A percentile compares a stretch with the other conserved stretches of the same genome.
Evolutionary conservation across 2,797 vertebrate species (phyloP).

Genomic region (Gobionotothen gibberifrons): DNA sequence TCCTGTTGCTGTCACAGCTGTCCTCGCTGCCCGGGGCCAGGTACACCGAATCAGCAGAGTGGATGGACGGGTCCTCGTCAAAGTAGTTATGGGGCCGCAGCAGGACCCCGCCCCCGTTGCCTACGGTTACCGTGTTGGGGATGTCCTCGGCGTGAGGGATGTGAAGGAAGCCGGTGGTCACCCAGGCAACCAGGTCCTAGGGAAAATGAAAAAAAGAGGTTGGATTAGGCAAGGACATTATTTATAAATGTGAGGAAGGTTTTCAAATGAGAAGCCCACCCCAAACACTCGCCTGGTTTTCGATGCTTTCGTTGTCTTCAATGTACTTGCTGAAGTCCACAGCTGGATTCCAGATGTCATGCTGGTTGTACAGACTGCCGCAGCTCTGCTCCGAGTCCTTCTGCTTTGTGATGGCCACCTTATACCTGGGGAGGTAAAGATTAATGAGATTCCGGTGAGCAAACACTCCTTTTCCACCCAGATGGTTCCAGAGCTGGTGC

Average conservation of each 20-base stretch:
- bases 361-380: constrained; percentile 90
- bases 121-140: constrained; percentile 92
- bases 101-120: constrained; percentile 89
- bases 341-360: constrained; percentile 89
- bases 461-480: no score
- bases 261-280: no score
- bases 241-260: background rate
- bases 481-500: no score
- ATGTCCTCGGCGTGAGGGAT: constrained; percentile 92
- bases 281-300: constrained; percentile 80
- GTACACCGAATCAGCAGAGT: constrained; percentile 84
- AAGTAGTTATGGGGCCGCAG: constrained; percentile 95
- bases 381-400: constrained; percentile 90
- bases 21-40: constrained; percentile 61
- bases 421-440: constrained; percentile 83
- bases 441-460: no score
- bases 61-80: constrained; percentile 86
- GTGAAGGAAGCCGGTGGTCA: constrained; percentile 92
- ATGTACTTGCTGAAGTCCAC: constrained; percentile 89
- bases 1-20: constrained; percentile 83
- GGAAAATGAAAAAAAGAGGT: background rate
- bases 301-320: constrained; percentile 89
- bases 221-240: background rate
- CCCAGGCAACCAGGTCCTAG: constrained; percentile 95
- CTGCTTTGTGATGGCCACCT: constrained; percentile 89